Evolutionary conservation across 2,113 vertebrate species (phyloP), one percentile per base, ranked within the genome.

Genomic region (Zapornia atra): DNA sequence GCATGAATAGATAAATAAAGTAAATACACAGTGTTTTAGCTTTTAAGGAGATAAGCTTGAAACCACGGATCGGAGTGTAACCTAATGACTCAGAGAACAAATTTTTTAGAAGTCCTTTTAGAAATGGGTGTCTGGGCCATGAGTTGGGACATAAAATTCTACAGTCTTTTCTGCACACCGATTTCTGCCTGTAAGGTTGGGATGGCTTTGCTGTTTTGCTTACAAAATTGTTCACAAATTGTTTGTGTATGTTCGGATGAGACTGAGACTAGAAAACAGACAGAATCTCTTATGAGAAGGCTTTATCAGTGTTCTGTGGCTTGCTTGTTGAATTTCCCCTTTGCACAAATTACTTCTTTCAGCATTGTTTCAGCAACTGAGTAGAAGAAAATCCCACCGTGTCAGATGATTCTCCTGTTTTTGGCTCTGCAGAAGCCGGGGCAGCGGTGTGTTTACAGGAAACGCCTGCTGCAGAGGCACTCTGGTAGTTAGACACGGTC

Each of bases 391-490:
- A 96, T 95, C 88, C 82, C 92, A 59, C 46, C 46, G 51, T 60
- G 68, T 81, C 63, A 79, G 90, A 86, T 95, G 88, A 95, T 82
- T 87, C 85, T 60, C 93, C 56, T 89, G 91, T 44, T 84, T 94
- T 72, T 82, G 92, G 94, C 94, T 54, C 64, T 50, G 65, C 76
- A 71, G 53, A 81, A 73, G 85, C 18, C 12, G n/a, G 15, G 68
- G 18, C 20, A 85, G 93, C 83, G 77, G 69, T 81, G 33, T 92
- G 82, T 78, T 94, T 79, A 95, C 97, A 97, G 98, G 97, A 97
- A 98, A 88, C 92, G 94, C 90, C 95, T 4, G 96, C 95, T 36
- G 91, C 75, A 48, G 85, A 80, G 87, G 91, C 96, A 72, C 82
- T 90, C 84, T 66, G 94, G 48, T 92, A 83, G 48, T 46, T 75